These are phyloP conservation scores for Pterocles burchelli DNA, from an alignment of 2,113 vertebrate genomes.

Conservation along the genomic window DNA sequence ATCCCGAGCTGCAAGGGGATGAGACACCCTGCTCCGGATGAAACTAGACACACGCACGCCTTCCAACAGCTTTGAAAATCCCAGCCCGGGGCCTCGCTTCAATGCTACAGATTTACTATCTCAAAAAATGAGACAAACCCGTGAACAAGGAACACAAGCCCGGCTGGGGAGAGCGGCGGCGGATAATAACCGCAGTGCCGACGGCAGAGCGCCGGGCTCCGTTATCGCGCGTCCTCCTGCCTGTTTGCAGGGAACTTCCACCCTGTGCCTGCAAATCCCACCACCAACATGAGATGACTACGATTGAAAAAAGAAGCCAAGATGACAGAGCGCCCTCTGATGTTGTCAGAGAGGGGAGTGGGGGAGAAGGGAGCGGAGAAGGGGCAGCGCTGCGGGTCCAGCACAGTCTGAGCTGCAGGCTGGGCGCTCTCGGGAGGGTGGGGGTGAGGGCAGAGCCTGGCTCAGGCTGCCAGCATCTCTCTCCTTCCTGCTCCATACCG, in stretches of 20 bases:
- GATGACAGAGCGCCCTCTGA: slow-evolving; percentile 40
- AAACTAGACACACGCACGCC: rapidly evolving
- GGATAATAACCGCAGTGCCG: neutral
- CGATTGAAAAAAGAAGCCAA: rapidly evolving
- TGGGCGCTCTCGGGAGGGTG: neutral
- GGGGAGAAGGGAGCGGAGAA: rapidly evolving
- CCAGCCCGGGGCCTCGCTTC: neutral
- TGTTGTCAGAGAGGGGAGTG: neutral
- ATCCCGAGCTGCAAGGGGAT: neutral
- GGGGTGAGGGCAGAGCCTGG: neutral
- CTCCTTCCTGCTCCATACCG: rapidly evolving
- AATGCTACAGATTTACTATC: rapidly evolving
- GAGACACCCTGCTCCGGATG: rapidly evolving
- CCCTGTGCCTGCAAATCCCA: neutral
- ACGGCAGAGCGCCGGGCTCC: neutral
- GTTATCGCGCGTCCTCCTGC: rapidly evolving
- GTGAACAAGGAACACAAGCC: rapidly evolving
- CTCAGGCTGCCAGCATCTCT: neutral
- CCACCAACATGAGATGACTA: rapidly evolving
- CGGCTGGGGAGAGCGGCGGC: rapidly evolving
- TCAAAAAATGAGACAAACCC: neutral
- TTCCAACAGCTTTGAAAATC: neutral
- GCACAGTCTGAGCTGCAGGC: rapidly evolving
- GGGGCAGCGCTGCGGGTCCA: neutral
- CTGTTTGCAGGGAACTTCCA: neutral